These are phyloP conservation scores for Drosophila nigrodunni DNA, from an alignment of 1,140 invertebrate genomes.

Conservation along the genomic window DNA sequence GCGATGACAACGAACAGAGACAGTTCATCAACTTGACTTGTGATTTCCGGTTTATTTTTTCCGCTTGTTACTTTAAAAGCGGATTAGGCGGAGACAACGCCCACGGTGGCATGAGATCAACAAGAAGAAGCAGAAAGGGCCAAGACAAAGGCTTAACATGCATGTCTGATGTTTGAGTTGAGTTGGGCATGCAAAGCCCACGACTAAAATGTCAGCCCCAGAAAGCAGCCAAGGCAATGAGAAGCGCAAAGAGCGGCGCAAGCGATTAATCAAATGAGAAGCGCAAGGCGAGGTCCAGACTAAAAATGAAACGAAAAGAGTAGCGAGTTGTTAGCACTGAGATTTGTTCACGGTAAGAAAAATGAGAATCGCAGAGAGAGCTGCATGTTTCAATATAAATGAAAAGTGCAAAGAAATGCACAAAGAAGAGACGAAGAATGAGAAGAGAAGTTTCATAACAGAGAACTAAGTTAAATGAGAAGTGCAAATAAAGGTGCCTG, in stretches of 20 bases:
- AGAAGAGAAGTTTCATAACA: too few species aligned
- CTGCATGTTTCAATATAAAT: neutral
- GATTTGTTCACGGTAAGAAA: too few species aligned
- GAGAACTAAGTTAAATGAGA: too few species aligned
- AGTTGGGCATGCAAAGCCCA: conserved; percentile 45
- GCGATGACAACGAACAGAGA: conserved; percentile 58
- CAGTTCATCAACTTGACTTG: conserved; percentile 82
- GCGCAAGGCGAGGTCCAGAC: neutral
- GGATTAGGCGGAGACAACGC: conserved; percentile 79
- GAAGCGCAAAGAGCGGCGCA: neutral
- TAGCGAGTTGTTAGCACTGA: too few species aligned
- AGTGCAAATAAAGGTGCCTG: too few species aligned
- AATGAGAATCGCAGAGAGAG: neutral
- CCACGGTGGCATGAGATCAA: conserved; percentile 65
- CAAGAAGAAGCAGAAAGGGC: neutral
- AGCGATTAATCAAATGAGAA: neutral
- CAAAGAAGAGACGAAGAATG: too few species aligned
- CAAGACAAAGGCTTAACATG: conserved; percentile 36
- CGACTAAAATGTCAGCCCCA: neutral
- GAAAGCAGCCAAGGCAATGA: conserved; percentile 2
- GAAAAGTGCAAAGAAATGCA: neutral
- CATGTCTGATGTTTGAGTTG: conserved; percentile 55
- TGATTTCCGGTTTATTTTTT: conserved; percentile 75
- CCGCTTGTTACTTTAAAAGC: conserved; percentile 70
- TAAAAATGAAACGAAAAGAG: too few species aligned